phyloP scores from a whole-genome alignment of 2,888 invertebrate genomes.

The Eristalis pertinax region DNA sequence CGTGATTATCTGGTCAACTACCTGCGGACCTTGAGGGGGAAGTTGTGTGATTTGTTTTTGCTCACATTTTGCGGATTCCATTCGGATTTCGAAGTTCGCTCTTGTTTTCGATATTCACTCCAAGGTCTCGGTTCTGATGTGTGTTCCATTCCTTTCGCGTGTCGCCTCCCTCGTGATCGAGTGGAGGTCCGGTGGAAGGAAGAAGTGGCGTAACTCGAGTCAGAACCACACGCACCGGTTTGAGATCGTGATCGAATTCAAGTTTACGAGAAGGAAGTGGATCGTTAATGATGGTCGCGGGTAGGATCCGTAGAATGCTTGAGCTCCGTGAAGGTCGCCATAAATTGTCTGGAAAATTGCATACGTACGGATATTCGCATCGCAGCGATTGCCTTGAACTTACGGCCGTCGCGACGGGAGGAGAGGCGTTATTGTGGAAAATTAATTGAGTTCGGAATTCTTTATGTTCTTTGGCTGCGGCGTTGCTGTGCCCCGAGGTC shows the following conservation, averaged over 20 bases:
- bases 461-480: background rate
- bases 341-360: slow-evolving; percentile 8
- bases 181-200: slow-evolving; percentile 1
- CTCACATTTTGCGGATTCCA: slow-evolving; percentile 28
- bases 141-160: background rate
- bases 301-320: slow-evolving; percentile 18
- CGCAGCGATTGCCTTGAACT: background rate
- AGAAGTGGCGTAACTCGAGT: background rate
- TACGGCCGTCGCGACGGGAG: background rate
- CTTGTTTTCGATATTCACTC: slow-evolving; percentile 30
- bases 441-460: background rate
- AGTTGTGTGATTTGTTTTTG: background rate
- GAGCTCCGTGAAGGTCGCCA: slow-evolving; percentile 12
- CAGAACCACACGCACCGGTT: background rate
- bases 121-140: slow-evolving; percentile 25
- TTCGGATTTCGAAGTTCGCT: slow-evolving; percentile 19
- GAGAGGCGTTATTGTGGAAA: background rate
- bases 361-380: background rate
- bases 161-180: background rate
- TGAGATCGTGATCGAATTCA: background rate
- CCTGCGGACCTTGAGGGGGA: slow-evolving; percentile 54
- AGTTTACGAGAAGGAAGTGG: slow-evolving; percentile 38
- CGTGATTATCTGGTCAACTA: slow-evolving; percentile 62
- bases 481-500: background rate
- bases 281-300: slow-evolving; percentile 47